Percentiles rank a stretch among this genome's conserved stretches.
phyloP scores from a whole-genome alignment of 1,140 invertebrate species.

The Acromyrmex heyeri region DNA sequence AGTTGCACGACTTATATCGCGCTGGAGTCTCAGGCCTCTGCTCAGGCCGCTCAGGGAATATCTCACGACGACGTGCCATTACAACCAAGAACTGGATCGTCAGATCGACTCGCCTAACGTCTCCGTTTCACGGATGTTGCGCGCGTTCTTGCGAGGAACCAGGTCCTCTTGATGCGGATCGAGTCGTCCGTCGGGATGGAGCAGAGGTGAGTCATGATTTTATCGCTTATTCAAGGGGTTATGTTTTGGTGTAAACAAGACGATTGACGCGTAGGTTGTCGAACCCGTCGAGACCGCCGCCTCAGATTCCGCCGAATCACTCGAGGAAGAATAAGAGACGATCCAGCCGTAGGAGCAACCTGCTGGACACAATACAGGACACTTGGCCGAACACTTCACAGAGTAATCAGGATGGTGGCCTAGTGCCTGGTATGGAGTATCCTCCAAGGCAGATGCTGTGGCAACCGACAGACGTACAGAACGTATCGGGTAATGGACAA shows the following conservation, averaged over 20 bases:
- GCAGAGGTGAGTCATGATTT: conserved; percentile 51
- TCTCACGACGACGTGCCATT: neutral
- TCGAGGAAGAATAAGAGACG: conserved; percentile 67
- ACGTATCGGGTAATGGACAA: conserved; percentile 78
- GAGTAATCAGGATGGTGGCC: conserved; percentile 41
- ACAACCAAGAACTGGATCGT: neutral
- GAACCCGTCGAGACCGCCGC: conserved; percentile 38
- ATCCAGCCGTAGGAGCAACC: conserved; percentile 55
- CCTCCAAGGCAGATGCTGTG: conserved; percentile 60
- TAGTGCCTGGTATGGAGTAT: conserved; percentile 54
- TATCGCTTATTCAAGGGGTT: neutral
- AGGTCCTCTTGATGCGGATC: conserved; percentile 47
- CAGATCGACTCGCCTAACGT: neutral
- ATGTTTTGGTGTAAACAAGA: conserved; percentile 27
- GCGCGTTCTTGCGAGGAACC: neutral
- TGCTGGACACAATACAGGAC: neutral
- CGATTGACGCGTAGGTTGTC: conserved; percentile 28
- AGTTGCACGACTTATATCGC: neutral
- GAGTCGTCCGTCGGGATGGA: conserved; percentile 54
- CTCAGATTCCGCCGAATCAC: conserved; percentile 24
- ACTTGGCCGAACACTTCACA: conserved; percentile 35
- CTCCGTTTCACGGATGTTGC: neutral
- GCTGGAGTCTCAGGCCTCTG: neutral
- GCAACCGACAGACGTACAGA: conserved; percentile 61
- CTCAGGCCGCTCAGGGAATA: neutral